Evolutionary conservation across 2,797 vertebrate species (phyloP).

Genomic region (Neopelma chrysocephalum): DNA sequence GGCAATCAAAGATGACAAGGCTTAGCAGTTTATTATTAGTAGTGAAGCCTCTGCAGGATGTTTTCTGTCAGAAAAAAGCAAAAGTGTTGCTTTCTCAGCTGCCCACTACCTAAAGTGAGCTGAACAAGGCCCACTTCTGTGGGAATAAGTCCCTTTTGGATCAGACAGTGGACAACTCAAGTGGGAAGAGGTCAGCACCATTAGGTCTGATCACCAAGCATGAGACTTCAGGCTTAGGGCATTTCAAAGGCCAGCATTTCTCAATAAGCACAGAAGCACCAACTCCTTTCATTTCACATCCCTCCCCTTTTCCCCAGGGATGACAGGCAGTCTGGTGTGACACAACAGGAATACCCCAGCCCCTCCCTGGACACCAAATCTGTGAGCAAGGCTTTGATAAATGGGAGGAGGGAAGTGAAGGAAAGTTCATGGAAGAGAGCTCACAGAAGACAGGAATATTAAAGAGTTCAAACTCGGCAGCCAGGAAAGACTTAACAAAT

Average conservation of each 20-base stretch:
- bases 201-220: neutral
- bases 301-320: neutral
- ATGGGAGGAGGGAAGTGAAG: neutral
- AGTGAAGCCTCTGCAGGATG: neutral
- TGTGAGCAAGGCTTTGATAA: neutral
- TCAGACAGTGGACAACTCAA: too few relatives aligned
- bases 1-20: neutral
- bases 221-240: neutral
- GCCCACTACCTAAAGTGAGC: neutral
- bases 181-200: neutral
- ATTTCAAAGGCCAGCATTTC: neutral
- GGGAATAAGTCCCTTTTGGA: neutral
- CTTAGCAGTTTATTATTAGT: neutral
- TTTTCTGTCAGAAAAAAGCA: neutral
- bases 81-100: neutral
- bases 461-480: neutral
- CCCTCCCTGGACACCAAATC: neutral
- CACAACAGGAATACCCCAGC: neutral
- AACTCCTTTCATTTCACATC: neutral
- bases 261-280: neutral
- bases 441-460: neutral
- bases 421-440: neutral
- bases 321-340: neutral
- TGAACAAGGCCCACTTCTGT: neutral
- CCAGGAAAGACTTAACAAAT: conserved; percentile 7